Percentiles rank a stretch among this genome's conserved stretches.
Evolutionary conservation across 2,797 vertebrate genomes (phyloP).

Genomic region (Pitangus sulphuratus): DNA sequence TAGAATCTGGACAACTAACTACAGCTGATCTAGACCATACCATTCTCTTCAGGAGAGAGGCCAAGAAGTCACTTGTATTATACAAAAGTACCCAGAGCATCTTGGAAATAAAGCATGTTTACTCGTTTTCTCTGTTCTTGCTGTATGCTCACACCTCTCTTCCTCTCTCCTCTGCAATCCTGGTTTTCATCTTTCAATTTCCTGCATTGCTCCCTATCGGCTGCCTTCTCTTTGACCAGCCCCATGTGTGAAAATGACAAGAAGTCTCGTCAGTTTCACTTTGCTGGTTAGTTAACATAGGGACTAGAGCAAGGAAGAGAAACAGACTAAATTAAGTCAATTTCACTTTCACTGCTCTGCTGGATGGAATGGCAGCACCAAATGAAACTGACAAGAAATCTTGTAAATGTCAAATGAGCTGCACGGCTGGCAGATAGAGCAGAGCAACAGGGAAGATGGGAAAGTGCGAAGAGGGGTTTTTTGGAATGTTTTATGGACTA

Average conservation of each 20-base stretch:
- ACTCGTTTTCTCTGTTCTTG: neutral
- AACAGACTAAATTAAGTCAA: slow-evolving; percentile 58
- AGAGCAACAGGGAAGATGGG: slow-evolving; percentile 54
- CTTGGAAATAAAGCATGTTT: neutral
- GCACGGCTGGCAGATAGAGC: slow-evolving; percentile 64
- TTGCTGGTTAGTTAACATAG: slow-evolving; percentile 38
- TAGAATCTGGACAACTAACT: neutral
- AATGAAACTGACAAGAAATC: slow-evolving; percentile 70
- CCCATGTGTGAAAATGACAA: slow-evolving; percentile 26
- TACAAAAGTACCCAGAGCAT: neutral
- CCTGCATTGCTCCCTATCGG: slow-evolving; percentile 41
- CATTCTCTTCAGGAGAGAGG: neutral
- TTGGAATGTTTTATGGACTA: slow-evolving; percentile 59
- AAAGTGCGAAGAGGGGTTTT: slow-evolving; percentile 47
- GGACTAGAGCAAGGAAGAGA: slow-evolving; percentile 53
- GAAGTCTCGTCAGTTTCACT: slow-evolving; percentile 56
- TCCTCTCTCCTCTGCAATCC: neutral
- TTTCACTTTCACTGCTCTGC: slow-evolving; percentile 59
- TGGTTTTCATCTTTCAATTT: slow-evolving; percentile 38
- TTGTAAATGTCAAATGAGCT: slow-evolving; percentile 70
- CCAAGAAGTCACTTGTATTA: neutral
- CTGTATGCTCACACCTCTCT: neutral
- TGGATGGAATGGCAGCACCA: slow-evolving; percentile 57
- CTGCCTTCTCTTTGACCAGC: slow-evolving; percentile 40
- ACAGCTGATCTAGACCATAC: neutral